Evolutionary conservation across 2,113 vertebrate species (phyloP).

Genomic region (Circaetus cinerascens): DNA sequence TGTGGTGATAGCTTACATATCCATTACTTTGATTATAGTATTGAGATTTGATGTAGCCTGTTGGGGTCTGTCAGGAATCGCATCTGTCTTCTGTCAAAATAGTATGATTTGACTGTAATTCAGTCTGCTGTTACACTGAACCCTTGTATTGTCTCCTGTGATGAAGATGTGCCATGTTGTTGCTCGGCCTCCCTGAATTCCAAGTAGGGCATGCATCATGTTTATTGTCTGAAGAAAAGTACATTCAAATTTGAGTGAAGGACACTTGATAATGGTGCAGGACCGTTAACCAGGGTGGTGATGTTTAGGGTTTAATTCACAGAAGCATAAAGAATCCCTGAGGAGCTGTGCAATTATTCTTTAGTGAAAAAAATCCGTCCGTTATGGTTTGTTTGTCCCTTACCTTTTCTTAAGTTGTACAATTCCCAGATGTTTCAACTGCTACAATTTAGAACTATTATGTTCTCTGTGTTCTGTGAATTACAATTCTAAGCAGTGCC

Average conservation of each 20-base stretch:
- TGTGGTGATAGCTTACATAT: background rate
- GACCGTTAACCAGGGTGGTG: background rate
- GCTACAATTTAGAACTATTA: background rate
- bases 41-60: background rate
- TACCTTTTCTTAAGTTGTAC: background rate
- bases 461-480: background rate
- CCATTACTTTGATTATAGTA: background rate
- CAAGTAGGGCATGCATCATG: accelerated
- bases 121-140: background rate
- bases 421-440: background rate
- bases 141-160: background rate
- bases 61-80: background rate
- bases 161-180: background rate
- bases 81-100: background rate
- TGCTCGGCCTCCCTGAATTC: background rate
- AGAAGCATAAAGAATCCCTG: background rate
- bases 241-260: background rate
- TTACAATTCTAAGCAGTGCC: background rate
- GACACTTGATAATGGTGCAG: background rate
- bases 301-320: background rate
- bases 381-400: background rate
- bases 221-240: background rate
- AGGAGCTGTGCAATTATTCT: background rate
- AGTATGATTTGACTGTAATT: background rate
- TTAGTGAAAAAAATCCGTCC: background rate